These are phyloP conservation scores for Cylloceria caligata DNA, from an alignment of 2,888 invertebrate species.

Conservation along the genomic window DNA sequence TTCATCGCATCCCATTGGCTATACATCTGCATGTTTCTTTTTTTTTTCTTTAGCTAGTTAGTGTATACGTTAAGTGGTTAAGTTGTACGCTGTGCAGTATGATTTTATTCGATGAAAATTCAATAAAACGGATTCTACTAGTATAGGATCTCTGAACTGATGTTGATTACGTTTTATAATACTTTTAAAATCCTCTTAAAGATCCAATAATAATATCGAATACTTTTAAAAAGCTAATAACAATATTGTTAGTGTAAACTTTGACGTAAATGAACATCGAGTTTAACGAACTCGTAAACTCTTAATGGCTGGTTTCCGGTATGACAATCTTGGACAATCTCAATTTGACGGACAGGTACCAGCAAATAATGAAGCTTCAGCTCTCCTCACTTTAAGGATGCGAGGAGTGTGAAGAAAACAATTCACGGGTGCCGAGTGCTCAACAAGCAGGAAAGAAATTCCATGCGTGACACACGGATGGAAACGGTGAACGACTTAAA, in stretches of 20 bases:
- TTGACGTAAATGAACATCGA: constrained; percentile 24
- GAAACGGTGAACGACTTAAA: constrained; percentile 42
- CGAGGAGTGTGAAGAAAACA: constrained; percentile 57
- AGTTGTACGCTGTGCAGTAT: constrained; percentile 81
- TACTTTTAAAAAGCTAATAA: too few relatives aligned
- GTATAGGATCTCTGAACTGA: constrained; percentile 18
- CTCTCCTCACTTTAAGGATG: constrained; percentile 44
- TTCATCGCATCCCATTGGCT: constrained; percentile 30
- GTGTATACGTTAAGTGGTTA: constrained; percentile 61
- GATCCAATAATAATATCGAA: background rate
- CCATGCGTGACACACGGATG: constrained; percentile 65
- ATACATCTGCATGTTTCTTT: constrained; percentile 3
- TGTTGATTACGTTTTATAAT: background rate
- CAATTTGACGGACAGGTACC: constrained; percentile 2
- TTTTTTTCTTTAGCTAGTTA: constrained; percentile 31
- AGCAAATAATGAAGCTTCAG: constrained; percentile 24
- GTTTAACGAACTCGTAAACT: background rate
- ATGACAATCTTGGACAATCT: constrained; percentile 28
- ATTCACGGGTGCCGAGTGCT: constrained; percentile 62
- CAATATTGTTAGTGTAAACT: background rate
- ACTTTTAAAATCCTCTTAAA: background rate
- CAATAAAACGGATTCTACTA: constrained; percentile 59
- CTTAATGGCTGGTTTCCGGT: background rate
- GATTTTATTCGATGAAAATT: constrained; percentile 71
- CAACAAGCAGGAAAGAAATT: constrained; percentile 68